phyloP scores from a whole-genome alignment of 2,113 vertebrate genomes.

The Pomatorhinus ruficollis region DNA sequence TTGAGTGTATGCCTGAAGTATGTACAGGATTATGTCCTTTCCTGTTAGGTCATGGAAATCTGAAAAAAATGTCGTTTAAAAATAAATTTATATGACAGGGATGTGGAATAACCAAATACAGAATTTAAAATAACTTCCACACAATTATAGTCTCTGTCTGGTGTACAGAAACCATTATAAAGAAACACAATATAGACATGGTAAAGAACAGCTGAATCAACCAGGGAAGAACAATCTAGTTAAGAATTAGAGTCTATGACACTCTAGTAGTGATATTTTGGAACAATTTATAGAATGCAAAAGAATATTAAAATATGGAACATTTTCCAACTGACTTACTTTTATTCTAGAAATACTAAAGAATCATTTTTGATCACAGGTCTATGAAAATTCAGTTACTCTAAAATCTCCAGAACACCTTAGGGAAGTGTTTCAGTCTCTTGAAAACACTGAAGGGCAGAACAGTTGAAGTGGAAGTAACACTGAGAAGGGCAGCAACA shows the following conservation, averaged over 20 bases:
- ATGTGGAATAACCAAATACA: not conserved
- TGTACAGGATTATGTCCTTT: not conserved
- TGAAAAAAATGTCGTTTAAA: not conserved
- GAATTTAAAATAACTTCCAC: not conserved
- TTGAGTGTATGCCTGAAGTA: not conserved
- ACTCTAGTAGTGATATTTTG: not conserved
- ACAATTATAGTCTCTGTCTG: not conserved
- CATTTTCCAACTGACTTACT: not conserved
- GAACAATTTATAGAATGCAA: not conserved
- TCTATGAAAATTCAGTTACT: not conserved
- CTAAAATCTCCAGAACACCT: not conserved
- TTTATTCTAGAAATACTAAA: not conserved
- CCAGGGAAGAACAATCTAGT: not conserved
- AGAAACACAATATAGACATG: not conserved
- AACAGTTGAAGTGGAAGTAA: not conserved
- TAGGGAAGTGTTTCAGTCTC: not conserved
- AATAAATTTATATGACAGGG: not conserved
- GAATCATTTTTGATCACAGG: not conserved
- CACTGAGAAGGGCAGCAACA: not conserved
- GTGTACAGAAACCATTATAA: not conserved
- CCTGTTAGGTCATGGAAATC: not conserved
- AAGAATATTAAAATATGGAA: not conserved
- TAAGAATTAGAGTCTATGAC: not conserved
- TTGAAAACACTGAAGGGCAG: not conserved
- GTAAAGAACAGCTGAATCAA: not conserved